Base-by-base conservation (phyloP, 2,113 vertebrate species). In the Gallinago jamesoni region DNA sequence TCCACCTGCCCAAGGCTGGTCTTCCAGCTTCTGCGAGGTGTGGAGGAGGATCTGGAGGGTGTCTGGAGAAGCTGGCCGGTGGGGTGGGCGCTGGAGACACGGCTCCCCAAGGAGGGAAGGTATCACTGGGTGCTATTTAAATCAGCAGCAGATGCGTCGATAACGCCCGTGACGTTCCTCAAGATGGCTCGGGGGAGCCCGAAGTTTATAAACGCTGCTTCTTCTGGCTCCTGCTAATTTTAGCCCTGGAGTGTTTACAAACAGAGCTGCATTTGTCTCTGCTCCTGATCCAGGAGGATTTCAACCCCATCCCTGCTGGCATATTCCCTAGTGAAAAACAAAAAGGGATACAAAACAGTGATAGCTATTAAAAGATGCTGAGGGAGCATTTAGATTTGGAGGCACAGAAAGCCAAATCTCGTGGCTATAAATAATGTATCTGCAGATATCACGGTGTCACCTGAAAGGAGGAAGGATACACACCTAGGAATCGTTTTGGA, bases 201-300 rank as follows among this genome's bases (percentile, higher is more conserved):
- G 93, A 91, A 35, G n/a, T 96, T 92, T 89, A 69, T 70, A 96
- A 95, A 94, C 9, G 84, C 68, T 41, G 88, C 89, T 75, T 90
- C 87, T 87, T 37, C 89, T 82, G 81, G 74, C 78, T 93, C 69
- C 47, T 78, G 87, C 93, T 97, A 97, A 96, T 95, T 93, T 94
- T 93, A 93, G 89, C 83, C 94, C 78, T 55, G 73, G 69, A 92
- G 87, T 98, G 95, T 98, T 98, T 98, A 97, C 96, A 98, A 97
- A 98, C 97, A 98, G 94, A 93, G 91, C 82, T 82, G 73, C 74
- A 43, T 62, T 87, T 41, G 41, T 76, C 86, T 82, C 73, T 23
- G 70, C 91, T 91, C 81, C 84, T 62, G 86, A 74, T 55, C 84
- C 86, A 66, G 89, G 33, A 92, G 91, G 84, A 93, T 84, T 84